A percentile compares a stretch with the other conserved stretches of the same genome.
These are phyloP conservation scores for Talpa occidentalis DNA, from an alignment of 2,113 vertebrate species.

Conservation along the genomic window DNA sequence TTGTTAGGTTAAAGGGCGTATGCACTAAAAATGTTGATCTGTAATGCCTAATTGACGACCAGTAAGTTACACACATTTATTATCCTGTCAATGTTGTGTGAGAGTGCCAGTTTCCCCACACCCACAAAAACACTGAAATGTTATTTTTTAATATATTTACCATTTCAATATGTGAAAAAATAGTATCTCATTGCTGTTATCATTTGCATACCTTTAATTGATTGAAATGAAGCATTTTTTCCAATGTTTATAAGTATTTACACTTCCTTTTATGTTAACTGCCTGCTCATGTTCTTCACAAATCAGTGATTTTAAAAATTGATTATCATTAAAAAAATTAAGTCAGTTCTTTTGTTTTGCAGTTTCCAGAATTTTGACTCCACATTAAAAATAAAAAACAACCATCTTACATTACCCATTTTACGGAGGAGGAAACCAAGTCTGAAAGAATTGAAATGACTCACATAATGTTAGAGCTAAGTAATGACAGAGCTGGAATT, in stretches of 20 bases:
- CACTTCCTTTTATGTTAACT: neutral
- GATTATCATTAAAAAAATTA: neutral
- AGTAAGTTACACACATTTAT: neutral
- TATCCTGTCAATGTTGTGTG: neutral
- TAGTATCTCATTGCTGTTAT: constrained; percentile 10
- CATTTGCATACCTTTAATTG: constrained; percentile 6
- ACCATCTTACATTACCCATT: neutral
- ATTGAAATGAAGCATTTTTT: constrained; percentile 32
- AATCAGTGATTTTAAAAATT: neutral
- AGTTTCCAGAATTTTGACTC: neutral
- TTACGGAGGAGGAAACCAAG: neutral
- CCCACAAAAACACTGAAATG: neutral
- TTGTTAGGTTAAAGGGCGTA: neutral
- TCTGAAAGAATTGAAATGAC: constrained; percentile 1
- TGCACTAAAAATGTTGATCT: neutral
- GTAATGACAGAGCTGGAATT: constrained; percentile 21
- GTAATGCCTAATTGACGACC: neutral
- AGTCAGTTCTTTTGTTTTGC: neutral
- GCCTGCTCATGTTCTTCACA: neutral
- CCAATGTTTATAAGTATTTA: neutral
- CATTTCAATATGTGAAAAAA: constrained; percentile 22
- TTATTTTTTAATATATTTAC: constrained; percentile 39
- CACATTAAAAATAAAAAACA: neutral
- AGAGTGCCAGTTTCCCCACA: neutral
- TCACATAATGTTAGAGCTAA: neutral